Base-by-base conservation (phyloP, 2,888 invertebrate genomes). In the Sinodicranocentrus sp. region DNA sequence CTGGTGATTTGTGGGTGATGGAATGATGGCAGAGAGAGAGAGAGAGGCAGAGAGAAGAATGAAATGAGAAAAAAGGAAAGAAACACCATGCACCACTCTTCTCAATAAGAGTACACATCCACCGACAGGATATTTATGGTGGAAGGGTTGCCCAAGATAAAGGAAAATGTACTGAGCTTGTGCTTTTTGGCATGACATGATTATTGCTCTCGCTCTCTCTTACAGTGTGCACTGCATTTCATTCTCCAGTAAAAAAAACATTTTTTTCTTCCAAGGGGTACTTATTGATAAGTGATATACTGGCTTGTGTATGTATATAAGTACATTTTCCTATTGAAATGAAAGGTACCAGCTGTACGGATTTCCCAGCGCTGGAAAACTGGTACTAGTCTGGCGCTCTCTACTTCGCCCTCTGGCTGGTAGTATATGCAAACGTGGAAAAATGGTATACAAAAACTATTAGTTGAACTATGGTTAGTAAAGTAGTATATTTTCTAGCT, bases 151-250 rank as follows among this genome's bases (percentile, higher is more conserved):
- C 54, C 71, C 52, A 65, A 83, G 83, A 83, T 83, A 83, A 83
- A 83, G 54, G 21, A 72, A 82, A 77, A 83, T 77, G 72, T 83
- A 83, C 76, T 83, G 82, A 77, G 83, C 77, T 77, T 83, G 43
- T 83, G 83, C 83, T 83, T 77, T 83, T 83, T 83, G 83, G 77
- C 83, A 77, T 77, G 83, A 83, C 83, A 83, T 83, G 83, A 83
- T 83, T 83, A 83, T 83, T 83, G 83, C 83, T 65, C 17, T 19
- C 26, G 19, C 21, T 48, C n/a, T n/a, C 2, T 48, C 15, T 15
- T 48, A 6, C 5, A 5, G 5, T 23, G 57, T n/a, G n/a, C 23
- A 57, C 13, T 57, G 57, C 23, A 57, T n/a, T n/a, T 8, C 39
- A 39, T 6, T 21, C 19, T 57, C 57, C 23, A 57, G 57, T n/a